These are phyloP conservation scores for Drosophila lacicola DNA, from an alignment of 2,888 invertebrate genomes.

Conservation along the genomic window DNA sequence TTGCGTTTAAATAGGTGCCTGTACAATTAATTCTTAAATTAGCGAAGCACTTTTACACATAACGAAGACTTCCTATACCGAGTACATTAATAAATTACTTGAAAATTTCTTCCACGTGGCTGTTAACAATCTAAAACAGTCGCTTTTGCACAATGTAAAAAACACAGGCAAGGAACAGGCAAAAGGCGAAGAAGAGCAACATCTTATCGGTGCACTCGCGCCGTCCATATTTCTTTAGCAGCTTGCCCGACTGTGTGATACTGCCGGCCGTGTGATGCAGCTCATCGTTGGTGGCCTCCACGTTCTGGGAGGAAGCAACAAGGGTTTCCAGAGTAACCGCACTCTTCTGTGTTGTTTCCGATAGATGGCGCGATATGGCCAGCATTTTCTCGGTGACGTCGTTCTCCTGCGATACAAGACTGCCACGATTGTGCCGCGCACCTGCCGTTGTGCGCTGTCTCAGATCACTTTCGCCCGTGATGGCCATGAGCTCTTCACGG, in stretches of 20 bases:
- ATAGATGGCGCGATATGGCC: slow-evolving; percentile 93
- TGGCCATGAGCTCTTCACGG: slow-evolving; percentile 89
- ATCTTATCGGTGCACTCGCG: slow-evolving; percentile 98
- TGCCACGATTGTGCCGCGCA: slow-evolving; percentile 87
- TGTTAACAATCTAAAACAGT: slow-evolving; percentile 87
- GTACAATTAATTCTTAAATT: slow-evolving; percentile 38
- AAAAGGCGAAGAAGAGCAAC: slow-evolving; percentile 93
- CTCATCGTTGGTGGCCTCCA: slow-evolving; percentile 92
- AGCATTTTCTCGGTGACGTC: slow-evolving; percentile 94
- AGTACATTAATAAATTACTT: slow-evolving; percentile 5
- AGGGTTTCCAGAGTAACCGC: slow-evolving; percentile 93
- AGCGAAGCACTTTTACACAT: slow-evolving; percentile 44
- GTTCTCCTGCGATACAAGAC: slow-evolving; percentile 85
- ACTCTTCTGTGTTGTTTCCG: slow-evolving; percentile 94
- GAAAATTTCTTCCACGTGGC: not conserved
- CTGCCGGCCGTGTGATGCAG: slow-evolving; percentile 93
- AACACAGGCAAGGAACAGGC: slow-evolving; percentile 95
- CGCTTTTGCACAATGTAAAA: slow-evolving; percentile 97
- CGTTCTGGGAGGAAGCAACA: slow-evolving; percentile 89
- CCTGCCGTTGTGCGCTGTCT: slow-evolving; percentile 86
- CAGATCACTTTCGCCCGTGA: slow-evolving; percentile 86
- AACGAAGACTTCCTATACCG: slow-evolving; percentile 22
- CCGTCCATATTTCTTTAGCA: slow-evolving; percentile 96
- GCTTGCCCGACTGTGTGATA: slow-evolving; percentile 94
- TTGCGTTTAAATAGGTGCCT: slow-evolving; percentile 41